These are phyloP conservation scores for Tautogolabrus adspersus DNA, from an alignment of 2,113 vertebrate species.

Conservation along the genomic window DNA sequence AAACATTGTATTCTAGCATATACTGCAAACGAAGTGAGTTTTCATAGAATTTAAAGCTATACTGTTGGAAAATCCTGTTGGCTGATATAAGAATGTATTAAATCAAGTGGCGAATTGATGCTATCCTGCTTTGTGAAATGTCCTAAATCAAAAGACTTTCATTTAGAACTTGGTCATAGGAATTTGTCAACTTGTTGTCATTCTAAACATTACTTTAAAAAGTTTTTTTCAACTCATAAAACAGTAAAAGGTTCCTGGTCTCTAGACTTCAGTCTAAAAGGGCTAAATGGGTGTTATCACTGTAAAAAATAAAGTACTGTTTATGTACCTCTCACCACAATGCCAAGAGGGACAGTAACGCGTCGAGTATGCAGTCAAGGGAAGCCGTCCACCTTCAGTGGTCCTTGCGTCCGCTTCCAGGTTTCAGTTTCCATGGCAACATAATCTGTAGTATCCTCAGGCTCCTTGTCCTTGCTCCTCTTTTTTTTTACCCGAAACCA, in stretches of 20 bases:
- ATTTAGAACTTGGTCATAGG: too few species aligned
- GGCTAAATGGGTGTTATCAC: neutral
- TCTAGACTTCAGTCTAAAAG: too few species aligned
- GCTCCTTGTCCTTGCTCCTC: conserved; percentile 49
- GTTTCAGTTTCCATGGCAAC: conserved; percentile 84
- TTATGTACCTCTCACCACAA: conserved; percentile 71
- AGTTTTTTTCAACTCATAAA: neutral
- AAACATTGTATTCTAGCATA: neutral
- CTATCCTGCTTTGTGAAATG: neutral
- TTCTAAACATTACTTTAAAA: neutral
- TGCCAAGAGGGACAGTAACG: conserved; percentile 35
- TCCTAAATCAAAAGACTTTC: neutral
- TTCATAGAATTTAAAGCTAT: neutral
- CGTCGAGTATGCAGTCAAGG: conserved; percentile 68
- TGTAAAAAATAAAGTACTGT: conserved; percentile 13
- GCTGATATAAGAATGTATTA: neutral
- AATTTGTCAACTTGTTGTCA: too few species aligned
- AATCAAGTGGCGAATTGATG: fast-evolving
- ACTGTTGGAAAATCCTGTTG: neutral
- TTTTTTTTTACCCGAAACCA: neutral
- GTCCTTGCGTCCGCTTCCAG: conserved; percentile 74
- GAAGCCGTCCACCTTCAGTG: conserved; percentile 69
- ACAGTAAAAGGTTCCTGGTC: neutral
- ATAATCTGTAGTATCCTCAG: conserved; percentile 76
- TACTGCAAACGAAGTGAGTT: neutral